A percentile compares a stretch with the other conserved stretches of the same genome.
Conservation (phyloP, 2,113 vertebrate genomes). For the Heterochromis multidens region DNA sequence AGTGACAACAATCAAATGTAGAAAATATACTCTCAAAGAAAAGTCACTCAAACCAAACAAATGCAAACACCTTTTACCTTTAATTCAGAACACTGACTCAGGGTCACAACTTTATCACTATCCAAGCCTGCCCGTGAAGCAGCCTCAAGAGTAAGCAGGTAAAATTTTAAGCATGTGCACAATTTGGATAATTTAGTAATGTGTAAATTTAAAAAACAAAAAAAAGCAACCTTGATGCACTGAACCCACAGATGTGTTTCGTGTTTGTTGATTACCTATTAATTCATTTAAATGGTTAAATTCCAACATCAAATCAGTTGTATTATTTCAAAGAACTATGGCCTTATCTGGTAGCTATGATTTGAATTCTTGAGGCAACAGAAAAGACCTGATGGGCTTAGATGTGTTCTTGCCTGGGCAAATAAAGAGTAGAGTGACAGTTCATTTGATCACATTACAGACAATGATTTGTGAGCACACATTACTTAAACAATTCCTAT, state of each 20-base stretch:
- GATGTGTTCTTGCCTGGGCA: not conserved
- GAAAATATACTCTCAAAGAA: too few species aligned
- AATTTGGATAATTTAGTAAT: not conserved
- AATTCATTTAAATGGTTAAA: not conserved
- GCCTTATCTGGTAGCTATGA: not conserved
- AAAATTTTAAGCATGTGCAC: not conserved
- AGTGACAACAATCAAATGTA: too few species aligned
- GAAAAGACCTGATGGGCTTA: not conserved
- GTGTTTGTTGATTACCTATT: not conserved
- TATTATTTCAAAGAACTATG: too few species aligned
- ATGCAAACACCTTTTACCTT: not conserved
- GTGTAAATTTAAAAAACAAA: not conserved
- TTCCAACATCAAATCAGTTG: not conserved
- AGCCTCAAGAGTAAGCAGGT: not conserved
- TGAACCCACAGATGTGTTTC: not conserved
- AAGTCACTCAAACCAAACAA: not conserved
- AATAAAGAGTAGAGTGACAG: not conserved
- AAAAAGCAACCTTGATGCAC: not conserved
- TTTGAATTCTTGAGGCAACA: not conserved
- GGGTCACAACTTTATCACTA: not conserved
- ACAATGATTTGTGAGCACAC: not conserved
- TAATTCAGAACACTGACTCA: not conserved
- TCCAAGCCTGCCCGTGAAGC: not conserved
- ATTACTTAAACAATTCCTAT: conserved; percentile 5
- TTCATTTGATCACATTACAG: not conserved